A percentile compares a stretch with the other conserved stretches of the same genome.
Evolutionary conservation across 2,113 vertebrate genomes (phyloP).

Genomic region (Nothoprocta pentlandii): DNA sequence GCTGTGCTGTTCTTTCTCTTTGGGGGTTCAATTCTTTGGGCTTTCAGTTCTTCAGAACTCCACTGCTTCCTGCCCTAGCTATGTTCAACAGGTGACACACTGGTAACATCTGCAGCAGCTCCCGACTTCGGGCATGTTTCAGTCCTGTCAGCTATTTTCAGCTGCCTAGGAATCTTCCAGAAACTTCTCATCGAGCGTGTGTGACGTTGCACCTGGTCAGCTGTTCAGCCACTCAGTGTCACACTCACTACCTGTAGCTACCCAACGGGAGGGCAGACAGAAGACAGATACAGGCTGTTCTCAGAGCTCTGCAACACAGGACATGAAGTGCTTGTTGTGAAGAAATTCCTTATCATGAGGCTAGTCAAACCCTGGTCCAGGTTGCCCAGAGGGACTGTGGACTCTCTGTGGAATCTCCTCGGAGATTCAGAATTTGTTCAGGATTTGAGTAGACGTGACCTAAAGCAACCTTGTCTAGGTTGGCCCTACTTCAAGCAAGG

Average conservation of each 20-base stretch:
- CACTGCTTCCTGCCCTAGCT: not conserved
- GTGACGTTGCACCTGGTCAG: rapidly evolving
- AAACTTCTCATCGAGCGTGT: not conserved
- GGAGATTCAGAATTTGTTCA: not conserved
- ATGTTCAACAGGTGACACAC: not conserved
- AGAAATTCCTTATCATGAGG: not conserved
- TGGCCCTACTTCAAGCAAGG: not conserved
- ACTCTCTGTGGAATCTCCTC: not conserved
- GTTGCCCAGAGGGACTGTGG: not conserved
- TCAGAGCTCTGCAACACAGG: not conserved
- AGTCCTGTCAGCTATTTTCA: not conserved
- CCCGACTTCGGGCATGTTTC: not conserved
- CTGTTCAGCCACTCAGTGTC: not conserved
- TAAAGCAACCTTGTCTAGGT: not conserved
- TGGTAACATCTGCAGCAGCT: not conserved
- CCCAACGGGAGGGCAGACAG: not conserved
- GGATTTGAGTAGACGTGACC: not conserved
- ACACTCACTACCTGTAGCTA: not conserved
- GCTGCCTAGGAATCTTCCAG: not conserved
- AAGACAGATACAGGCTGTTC: not conserved
- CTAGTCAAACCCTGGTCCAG: not conserved
- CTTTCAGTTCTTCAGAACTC: not conserved
- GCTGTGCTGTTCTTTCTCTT: not conserved
- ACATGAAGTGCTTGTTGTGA: not conserved
- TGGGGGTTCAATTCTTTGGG: not conserved